Base-by-base conservation (phyloP, 2,797 vertebrate species). In the Nyctalus aviator region DNA sequence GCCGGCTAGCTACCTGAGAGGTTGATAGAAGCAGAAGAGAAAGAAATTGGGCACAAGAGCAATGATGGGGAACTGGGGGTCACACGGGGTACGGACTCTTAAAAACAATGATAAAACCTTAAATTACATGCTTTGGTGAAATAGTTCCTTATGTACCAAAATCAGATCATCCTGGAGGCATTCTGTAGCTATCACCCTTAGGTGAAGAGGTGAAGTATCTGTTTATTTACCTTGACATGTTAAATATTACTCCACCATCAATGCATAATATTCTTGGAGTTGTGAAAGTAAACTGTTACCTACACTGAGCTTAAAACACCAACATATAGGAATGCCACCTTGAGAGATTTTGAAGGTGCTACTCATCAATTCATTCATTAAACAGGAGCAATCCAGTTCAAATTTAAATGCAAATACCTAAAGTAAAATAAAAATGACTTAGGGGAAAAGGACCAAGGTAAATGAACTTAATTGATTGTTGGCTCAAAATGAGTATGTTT, bases 281-380 rank as follows among this genome's bases (percentile, higher is more conserved):
- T 78, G 37, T 84, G 64, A 93, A 93, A 88, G 13, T 68, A 66
- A 68, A 71, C 73, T 88, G 57, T 84, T 78, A 76, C n/a, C 18
- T 86, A 5, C 68, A 72, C 8, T 48, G 53, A 66, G 12, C 18
- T 75, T 71, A 64, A 86, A 85, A 76, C n/a, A 68, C 48, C 48
- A 57, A 44, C 41, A 17, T 84, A 79, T 4, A 78, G 41, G 79
- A 72, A 64, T 82, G 46, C 71, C 8, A 41, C 69, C 53, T 44
- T 48, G 9, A 59, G 48, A 85, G 76, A 81, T 69, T 75, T 87
- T 69, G 66, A 41, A 91, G 50, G 23, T 84, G 46, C 68, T 86
- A 69, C 62, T 76, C 5, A 55, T 75, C 68, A 30, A 37, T 37
- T 73, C 88, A 88, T 73, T 84, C n/a, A 25, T 84, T 64, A 66